These are phyloP conservation scores for Agelaius phoeniceus DNA, from an alignment of 2,113 vertebrate genomes.

Conservation along the genomic window DNA sequence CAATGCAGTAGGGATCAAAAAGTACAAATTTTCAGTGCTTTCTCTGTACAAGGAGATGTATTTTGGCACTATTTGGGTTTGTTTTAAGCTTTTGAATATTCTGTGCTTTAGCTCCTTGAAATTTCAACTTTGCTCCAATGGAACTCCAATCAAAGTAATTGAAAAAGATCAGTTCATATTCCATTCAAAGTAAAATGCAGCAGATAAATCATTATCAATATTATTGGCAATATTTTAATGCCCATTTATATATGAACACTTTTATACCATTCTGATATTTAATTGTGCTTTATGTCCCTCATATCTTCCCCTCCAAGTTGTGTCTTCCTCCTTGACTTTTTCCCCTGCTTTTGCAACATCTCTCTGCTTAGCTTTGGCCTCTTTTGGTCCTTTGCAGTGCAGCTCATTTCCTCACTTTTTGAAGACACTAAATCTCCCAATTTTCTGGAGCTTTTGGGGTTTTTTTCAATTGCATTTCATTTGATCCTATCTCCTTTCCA, in stretches of 20 bases:
- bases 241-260: background rate
- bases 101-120: background rate
- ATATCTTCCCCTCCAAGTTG: too few species aligned
- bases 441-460: too few species aligned
- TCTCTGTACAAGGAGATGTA: background rate
- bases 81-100: slow-evolving; percentile 40
- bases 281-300: background rate
- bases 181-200: background rate
- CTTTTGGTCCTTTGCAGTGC: too few species aligned
- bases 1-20: background rate
- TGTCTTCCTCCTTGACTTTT: too few species aligned
- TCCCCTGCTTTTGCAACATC: too few species aligned
- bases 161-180: slow-evolving; percentile 27
- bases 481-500: too few species aligned
- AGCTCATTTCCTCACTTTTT: too few species aligned
- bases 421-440: too few species aligned
- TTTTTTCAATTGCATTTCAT: too few species aligned
- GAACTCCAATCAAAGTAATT: background rate
- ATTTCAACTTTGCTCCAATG: background rate
- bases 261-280: background rate
- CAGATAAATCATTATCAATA: background rate
- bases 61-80: background rate
- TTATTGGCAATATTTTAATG: background rate
- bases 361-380: too few species aligned
- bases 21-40: background rate